Evolutionary conservation across 2,113 vertebrate genomes (phyloP).

Genomic region (Nothocercus julius): DNA sequence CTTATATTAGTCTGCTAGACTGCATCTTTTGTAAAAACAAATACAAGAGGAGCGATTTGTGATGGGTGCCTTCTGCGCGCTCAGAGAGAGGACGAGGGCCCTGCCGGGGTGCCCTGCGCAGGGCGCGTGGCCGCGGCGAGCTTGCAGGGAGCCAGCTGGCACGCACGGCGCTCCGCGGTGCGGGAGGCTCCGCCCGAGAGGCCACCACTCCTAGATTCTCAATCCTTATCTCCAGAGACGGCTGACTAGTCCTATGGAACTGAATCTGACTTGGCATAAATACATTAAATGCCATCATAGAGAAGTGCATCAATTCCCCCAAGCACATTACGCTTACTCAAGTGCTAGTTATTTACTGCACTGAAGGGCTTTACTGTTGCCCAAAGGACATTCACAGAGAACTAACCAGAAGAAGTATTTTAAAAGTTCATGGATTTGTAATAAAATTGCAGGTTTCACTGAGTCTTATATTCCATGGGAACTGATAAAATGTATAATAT

Average conservation of each 20-base stretch:
- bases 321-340: neutral
- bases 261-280: neutral
- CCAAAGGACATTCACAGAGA: neutral
- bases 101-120: neutral
- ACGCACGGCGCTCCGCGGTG: rapidly evolving
- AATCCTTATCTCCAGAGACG: neutral
- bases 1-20: neutral
- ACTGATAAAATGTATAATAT: slow-evolving; percentile 4
- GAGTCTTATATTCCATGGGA: neutral
- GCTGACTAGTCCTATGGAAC: neutral
- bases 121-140: neutral
- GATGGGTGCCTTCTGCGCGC: slow-evolving; percentile 26
- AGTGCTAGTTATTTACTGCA: neutral
- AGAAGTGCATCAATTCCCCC: slow-evolving; percentile 25
- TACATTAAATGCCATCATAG: neutral
- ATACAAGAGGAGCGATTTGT: slow-evolving; percentile 34
- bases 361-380: slow-evolving; percentile 13
- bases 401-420: neutral
- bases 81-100: neutral
- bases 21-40: slow-evolving; percentile 44
- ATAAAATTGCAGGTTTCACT: slow-evolving; percentile 23
- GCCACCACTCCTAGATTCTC: neutral
- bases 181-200: neutral
- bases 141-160: neutral
- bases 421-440: slow-evolving; percentile 29